Evolutionary conservation across 2,888 invertebrate species (phyloP).

Genomic region (Standfussiana lucernea): DNA sequence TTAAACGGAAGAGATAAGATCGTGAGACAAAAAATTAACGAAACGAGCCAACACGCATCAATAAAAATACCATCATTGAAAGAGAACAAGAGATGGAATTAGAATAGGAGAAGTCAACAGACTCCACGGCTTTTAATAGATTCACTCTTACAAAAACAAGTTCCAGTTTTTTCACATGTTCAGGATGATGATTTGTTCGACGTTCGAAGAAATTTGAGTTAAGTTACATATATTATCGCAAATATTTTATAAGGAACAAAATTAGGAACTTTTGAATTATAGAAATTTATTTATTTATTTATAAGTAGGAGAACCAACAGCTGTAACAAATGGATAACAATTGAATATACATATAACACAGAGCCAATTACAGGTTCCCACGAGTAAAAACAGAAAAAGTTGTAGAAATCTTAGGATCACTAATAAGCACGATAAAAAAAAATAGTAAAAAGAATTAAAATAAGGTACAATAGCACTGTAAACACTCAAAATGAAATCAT

Average conservation of each 20-base stretch:
- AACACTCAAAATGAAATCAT: too few relatives aligned
- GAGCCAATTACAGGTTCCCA: too few relatives aligned
- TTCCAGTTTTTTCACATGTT: background rate
- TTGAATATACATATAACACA: too few relatives aligned
- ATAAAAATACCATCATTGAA: conserved; percentile 48
- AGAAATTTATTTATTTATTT: too few relatives aligned
- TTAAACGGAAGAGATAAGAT: background rate
- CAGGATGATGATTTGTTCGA: background rate
- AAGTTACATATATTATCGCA: background rate
- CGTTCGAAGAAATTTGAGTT: background rate
- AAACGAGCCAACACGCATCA: conserved; percentile 13
- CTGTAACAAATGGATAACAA: too few relatives aligned
- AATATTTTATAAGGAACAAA: background rate
- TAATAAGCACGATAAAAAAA: too few relatives aligned
- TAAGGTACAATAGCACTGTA: too few relatives aligned
- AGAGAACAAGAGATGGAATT: conserved; percentile 47
- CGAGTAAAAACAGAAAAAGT: too few relatives aligned
- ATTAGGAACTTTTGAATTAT: background rate
- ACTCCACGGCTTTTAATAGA: conserved; percentile 37
- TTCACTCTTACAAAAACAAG: background rate
- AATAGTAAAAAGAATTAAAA: too few relatives aligned
- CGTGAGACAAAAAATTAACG: conserved; percentile 2
- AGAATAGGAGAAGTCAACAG: conserved; percentile 43
- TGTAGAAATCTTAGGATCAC: too few relatives aligned
- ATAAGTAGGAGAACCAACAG: too few relatives aligned